Evolutionary conservation across 2,888 invertebrate species (phyloP).

Genomic region (Caenorhabditis drosophilae): DNA sequence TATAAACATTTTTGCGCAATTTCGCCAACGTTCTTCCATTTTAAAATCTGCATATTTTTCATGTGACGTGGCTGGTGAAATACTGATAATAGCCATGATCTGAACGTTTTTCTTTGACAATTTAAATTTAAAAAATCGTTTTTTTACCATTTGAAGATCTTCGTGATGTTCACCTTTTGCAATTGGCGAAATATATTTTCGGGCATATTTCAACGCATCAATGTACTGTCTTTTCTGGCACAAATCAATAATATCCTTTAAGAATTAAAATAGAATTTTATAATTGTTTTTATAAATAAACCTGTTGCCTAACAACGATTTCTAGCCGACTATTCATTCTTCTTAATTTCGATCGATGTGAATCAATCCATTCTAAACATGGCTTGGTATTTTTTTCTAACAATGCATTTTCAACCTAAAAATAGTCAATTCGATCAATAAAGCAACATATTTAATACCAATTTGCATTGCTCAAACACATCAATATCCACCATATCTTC

Average conservation of each 20-base stretch:
- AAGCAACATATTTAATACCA: neutral
- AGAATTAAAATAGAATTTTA: too few relatives aligned
- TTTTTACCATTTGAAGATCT: conserved; percentile 6
- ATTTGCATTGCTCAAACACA: conserved; percentile 46
- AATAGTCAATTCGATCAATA: neutral
- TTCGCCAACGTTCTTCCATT: conserved; percentile 80
- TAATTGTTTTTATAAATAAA: neutral
- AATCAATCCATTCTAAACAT: conserved; percentile 70
- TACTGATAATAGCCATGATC: conserved; percentile 50
- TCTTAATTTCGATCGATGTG: conserved; percentile 71
- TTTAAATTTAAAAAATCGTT: neutral
- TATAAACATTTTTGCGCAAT: conserved; percentile 86
- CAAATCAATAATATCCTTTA: conserved; percentile 80
- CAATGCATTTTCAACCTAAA: conserved; percentile 39
- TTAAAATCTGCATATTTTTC: conserved; percentile 72
- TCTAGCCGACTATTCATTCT: conserved; percentile 82
- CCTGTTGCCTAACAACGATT: conserved; percentile 80
- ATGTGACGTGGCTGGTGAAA: conserved; percentile 14
- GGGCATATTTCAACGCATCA: conserved; percentile 89
- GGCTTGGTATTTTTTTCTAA: conserved; percentile 35
- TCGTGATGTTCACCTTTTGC: conserved; percentile 76
- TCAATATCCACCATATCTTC: conserved; percentile 41
- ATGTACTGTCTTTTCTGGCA: conserved; percentile 80
- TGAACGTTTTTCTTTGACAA: conserved; percentile 14
- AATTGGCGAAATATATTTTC: conserved; percentile 79